phyloP scores from a whole-genome alignment of 2,113 vertebrate genomes.

The Struthio camelus region DNA sequence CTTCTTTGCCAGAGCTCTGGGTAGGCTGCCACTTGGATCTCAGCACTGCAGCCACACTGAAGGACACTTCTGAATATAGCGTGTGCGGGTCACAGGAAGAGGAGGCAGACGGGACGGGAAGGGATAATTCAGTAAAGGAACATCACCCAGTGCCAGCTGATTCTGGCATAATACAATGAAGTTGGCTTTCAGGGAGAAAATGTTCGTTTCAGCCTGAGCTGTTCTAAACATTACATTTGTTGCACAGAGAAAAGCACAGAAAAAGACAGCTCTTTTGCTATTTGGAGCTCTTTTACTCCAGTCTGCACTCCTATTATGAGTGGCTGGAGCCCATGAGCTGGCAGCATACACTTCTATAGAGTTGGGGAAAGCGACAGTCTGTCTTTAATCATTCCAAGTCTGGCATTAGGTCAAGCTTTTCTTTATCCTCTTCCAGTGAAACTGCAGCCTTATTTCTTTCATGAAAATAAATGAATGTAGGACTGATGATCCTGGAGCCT shows the following conservation, averaged over 20 bases:
- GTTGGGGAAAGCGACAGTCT: background rate
- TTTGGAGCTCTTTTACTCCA: background rate
- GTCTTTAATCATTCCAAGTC: background rate
- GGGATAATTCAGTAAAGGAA: background rate
- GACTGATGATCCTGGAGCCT: conserved; percentile 23
- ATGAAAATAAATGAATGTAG: conserved; percentile 21
- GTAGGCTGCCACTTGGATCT: background rate
- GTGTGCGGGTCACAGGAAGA: background rate
- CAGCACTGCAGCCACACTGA: background rate
- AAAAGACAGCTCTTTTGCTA: background rate
- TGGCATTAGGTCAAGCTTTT: conserved; percentile 32
- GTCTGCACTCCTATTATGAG: background rate
- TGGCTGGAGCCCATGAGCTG: background rate
- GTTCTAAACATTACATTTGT: background rate
- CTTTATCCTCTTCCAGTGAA: conserved; percentile 15
- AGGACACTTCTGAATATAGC: background rate
- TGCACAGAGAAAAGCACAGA: background rate
- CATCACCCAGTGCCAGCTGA: background rate
- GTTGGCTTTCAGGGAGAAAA: background rate
- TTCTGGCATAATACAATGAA: background rate
- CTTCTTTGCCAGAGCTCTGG: background rate
- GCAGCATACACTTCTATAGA: background rate
- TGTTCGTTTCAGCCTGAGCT: background rate
- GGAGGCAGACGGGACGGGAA: background rate
- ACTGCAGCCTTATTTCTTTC: background rate